These are phyloP conservation scores for Eonycteris spelaea DNA, from an alignment of 2,113 vertebrate species.

Conservation along the genomic window DNA sequence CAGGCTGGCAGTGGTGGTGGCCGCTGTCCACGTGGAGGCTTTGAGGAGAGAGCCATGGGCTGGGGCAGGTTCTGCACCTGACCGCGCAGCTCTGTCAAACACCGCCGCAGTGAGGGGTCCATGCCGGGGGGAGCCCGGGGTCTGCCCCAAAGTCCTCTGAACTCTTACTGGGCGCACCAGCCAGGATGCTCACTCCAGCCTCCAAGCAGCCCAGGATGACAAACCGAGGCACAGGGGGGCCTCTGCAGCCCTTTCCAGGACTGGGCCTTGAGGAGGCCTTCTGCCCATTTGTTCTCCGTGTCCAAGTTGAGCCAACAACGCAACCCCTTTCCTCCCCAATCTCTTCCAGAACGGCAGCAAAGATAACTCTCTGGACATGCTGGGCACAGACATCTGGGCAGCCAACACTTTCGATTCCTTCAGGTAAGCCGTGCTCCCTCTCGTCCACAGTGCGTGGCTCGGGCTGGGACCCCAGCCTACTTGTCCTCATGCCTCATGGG, in stretches of 20 bases:
- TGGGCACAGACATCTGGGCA: conserved; percentile 98
- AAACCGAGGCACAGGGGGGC: background rate
- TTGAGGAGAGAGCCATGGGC: background rate
- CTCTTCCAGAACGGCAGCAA: conserved; percentile 92
- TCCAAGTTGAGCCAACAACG: background rate
- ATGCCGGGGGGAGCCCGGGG: background rate
- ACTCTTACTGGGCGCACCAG: too few species aligned
- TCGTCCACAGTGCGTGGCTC: background rate
- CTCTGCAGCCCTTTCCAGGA: background rate
- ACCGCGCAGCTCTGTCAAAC: background rate
- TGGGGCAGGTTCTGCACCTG: background rate
- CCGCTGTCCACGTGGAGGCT: background rate
- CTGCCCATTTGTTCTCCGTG: background rate
- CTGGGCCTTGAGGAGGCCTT: background rate
- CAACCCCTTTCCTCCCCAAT: background rate
- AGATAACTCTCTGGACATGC: conserved; percentile 91
- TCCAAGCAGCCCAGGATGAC: background rate
- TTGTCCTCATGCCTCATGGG: background rate
- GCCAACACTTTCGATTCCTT: conserved; percentile 95
- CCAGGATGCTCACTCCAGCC: background rate
- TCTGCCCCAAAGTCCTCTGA: too few species aligned
- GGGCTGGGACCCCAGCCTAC: background rate
- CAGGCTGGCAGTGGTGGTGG: background rate
- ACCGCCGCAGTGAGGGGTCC: accelerated
- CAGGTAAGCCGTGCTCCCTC: conserved; percentile 83